These are phyloP conservation scores for Stenurella melanura DNA, from an alignment of 2,888 invertebrate species.

Conservation along the genomic window DNA sequence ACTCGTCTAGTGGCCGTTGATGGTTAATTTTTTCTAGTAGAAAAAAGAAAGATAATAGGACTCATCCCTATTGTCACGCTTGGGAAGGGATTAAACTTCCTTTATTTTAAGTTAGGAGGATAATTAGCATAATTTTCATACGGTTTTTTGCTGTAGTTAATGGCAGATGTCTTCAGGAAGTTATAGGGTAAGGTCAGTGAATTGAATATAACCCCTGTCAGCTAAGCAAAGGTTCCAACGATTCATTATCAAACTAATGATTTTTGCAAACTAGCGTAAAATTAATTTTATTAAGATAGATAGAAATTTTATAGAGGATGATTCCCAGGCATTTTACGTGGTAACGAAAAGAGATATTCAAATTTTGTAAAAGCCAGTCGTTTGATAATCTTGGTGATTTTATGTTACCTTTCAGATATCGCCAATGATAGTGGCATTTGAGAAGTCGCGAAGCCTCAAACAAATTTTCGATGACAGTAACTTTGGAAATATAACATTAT, in stretches of 20 bases:
- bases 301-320: too few species aligned
- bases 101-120: constrained; percentile 51
- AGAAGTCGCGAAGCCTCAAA: too few species aligned
- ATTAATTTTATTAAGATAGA: background rate
- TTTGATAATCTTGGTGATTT: too few species aligned
- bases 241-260: background rate
- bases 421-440: too few species aligned
- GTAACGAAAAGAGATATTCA: too few species aligned
- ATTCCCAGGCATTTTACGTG: too few species aligned
- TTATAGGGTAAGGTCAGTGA: constrained; percentile 2
- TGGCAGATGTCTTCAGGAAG: constrained; percentile 43
- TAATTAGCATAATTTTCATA: constrained; percentile 55
- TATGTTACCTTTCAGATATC: too few species aligned
- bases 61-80: constrained; percentile 49
- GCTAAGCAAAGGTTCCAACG: background rate
- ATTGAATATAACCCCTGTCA: background rate
- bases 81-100: constrained; percentile 51
- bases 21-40: constrained; percentile 24
- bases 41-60: constrained; percentile 38
- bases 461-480: too few species aligned
- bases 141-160: constrained; percentile 36
- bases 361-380: too few species aligned
- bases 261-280: background rate
- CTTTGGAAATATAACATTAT: too few species aligned
- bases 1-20: constrained; percentile 24